phyloP scores from a whole-genome alignment of 1,140 invertebrate genomes.

The Hetaerina americana region DNA sequence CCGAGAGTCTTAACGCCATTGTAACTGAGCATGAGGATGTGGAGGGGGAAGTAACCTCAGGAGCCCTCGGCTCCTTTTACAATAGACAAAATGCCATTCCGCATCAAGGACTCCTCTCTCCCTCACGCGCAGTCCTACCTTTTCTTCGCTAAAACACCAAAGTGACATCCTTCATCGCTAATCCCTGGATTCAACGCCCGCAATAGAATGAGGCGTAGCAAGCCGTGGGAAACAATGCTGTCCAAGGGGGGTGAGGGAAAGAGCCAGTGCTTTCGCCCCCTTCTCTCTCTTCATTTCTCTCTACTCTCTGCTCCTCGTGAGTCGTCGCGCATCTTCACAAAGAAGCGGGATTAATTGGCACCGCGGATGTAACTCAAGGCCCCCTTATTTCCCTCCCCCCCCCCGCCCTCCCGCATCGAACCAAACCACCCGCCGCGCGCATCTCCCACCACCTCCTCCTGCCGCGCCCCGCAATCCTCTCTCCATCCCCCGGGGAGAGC shows the following conservation, averaged over 20 bases:
- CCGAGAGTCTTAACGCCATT: not conserved
- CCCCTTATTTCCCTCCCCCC: not conserved
- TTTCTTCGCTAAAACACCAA: not conserved
- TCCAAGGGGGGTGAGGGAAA: no score
- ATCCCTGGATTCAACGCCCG: not conserved
- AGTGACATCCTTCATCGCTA: not conserved
- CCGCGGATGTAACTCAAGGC: not conserved
- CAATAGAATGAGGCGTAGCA: no score
- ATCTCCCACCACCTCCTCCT: no score
- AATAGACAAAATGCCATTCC: no score
- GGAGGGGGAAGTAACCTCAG: no score
- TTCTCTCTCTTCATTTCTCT: no score
- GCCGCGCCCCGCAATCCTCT: no score
- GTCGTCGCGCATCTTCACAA: not conserved
- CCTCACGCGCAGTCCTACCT: no score
- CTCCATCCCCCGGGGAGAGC: no score
- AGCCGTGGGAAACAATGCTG: not conserved
- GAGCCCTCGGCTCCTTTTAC: no score
- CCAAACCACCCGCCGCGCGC: not conserved
- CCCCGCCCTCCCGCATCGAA: not conserved
- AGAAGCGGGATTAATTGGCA: not conserved
- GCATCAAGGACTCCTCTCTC: no score
- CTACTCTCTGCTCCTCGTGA: not conserved
- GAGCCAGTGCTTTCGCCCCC: no score
- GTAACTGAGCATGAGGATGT: not conserved